Evolutionary conservation across 2,113 vertebrate genomes (phyloP).

Genomic region (Odocoileus hemionus): DNA sequence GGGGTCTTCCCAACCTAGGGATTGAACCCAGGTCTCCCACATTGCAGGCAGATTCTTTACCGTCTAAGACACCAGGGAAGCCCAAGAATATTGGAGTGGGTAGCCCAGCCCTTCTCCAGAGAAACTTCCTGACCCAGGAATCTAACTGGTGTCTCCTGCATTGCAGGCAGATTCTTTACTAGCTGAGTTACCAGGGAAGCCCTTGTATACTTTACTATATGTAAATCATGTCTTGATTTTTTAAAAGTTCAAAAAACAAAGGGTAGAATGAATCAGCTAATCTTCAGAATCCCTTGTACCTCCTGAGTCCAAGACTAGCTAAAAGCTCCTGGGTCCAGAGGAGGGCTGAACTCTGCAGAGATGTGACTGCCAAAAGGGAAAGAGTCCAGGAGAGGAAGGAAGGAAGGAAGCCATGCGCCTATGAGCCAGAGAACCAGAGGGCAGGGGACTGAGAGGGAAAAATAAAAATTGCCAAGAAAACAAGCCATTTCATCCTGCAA

Average conservation of each 20-base stretch:
- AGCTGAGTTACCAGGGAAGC: neutral
- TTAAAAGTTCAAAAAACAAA: neutral
- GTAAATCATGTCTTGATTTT: neutral
- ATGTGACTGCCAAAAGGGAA: neutral
- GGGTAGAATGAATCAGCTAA: neutral
- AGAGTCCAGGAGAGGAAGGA: neutral
- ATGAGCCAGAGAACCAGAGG: constrained; percentile 14
- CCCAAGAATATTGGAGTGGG: neutral
- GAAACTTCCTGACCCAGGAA: neutral
- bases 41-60: neutral
- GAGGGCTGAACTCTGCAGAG: neutral
- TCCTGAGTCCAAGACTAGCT: neutral
- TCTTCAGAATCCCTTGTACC: neutral
- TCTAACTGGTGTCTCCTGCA: neutral
- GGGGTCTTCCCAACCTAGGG: neutral
- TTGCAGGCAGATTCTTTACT: neutral
- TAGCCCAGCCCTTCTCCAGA: neutral
- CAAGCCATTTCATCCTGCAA: constrained; percentile 61
- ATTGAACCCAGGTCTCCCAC: neutral
- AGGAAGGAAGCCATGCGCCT: neutral
- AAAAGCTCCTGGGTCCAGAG: neutral
- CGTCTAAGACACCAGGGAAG: neutral
- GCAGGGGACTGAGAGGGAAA: constrained; percentile 12
- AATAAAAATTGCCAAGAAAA: constrained; percentile 65
- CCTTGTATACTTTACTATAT: neutral